These are phyloP conservation scores for Galeruca laticollis DNA, from an alignment of 2,888 invertebrate species.

Conservation along the genomic window DNA sequence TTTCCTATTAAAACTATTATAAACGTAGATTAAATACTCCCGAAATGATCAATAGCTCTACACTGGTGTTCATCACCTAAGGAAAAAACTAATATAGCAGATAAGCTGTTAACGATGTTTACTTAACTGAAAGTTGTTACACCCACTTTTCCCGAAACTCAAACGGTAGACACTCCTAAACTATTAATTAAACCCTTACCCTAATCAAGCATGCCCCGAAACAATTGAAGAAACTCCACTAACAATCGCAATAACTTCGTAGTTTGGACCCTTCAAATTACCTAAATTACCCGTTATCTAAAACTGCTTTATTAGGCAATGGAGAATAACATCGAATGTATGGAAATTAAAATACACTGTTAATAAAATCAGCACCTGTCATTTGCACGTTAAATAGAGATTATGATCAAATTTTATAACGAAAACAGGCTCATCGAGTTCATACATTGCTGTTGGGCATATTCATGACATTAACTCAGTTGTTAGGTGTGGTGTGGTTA, in stretches of 20 bases:
- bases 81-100: conserved; percentile 17
- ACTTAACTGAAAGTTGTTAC: conserved; percentile 33
- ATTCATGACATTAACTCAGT: too few relatives aligned
- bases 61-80: conserved; percentile 1
- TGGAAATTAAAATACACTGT: neutral
- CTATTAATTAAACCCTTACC: conserved; percentile 46
- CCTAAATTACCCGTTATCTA: conserved; percentile 34
- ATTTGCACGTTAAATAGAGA: too few relatives aligned
- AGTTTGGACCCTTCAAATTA: conserved; percentile 38
- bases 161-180: conserved; percentile 31
- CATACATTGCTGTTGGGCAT: too few relatives aligned
- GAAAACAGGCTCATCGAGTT: too few relatives aligned
- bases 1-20: neutral
- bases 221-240: conserved; percentile 50
- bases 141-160: conserved; percentile 34
- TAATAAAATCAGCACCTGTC: neutral
- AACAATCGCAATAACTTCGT: conserved; percentile 43
- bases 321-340: neutral
- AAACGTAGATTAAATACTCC: neutral
- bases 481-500: too few relatives aligned
- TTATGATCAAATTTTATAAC: too few relatives aligned
- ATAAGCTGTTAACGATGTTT: conserved; percentile 35
- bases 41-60: neutral
- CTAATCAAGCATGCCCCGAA: conserved; percentile 42
- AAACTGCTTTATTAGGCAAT: conserved; percentile 18